These are phyloP conservation scores for Enteromius radiatus DNA, from an alignment of 2,797 vertebrate genomes.

Conservation along the genomic window DNA sequence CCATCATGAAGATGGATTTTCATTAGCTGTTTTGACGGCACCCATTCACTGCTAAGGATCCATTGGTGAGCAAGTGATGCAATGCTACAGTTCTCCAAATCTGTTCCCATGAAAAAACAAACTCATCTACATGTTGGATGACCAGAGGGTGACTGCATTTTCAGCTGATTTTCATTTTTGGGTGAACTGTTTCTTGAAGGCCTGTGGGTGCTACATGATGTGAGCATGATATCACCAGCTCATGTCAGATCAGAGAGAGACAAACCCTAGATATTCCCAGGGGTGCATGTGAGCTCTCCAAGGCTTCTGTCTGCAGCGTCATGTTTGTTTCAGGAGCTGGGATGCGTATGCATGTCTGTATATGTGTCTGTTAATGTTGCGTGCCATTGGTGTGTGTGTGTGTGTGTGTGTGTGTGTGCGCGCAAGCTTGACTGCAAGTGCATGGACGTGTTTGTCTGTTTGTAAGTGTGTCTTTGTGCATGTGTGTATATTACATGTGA, in stretches of 20 bases:
- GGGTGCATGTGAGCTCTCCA: slow-evolving; percentile 65
- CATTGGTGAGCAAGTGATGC: neutral
- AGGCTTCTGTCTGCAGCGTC: slow-evolving; percentile 45
- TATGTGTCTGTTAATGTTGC: slow-evolving; percentile 27
- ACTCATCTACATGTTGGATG: neutral
- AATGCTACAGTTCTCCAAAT: neutral
- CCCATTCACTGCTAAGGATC: neutral
- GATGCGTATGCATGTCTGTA: slow-evolving; percentile 20
- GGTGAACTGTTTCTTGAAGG: neutral
- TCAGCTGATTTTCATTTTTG: neutral
- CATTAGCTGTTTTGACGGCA: neutral
- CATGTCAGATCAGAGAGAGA: neutral
- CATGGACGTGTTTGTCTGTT: slow-evolving; percentile 36
- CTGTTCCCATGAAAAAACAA: neutral
- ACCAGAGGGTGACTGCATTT: neutral
- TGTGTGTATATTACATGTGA: slow-evolving; percentile 45
- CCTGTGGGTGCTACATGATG: slow-evolving; percentile 1
- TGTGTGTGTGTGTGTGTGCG: slow-evolving; percentile 21
- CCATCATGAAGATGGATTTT: neutral
- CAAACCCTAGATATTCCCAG: slow-evolving; percentile 8
- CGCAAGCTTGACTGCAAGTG: slow-evolving; percentile 23
- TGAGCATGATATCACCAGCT: slow-evolving; percentile 16
- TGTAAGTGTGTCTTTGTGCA: slow-evolving; percentile 32
- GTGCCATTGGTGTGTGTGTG: slow-evolving; percentile 24
- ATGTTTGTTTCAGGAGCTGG: slow-evolving; percentile 47